Evolutionary conservation across 2,797 vertebrate genomes (phyloP).

Genomic region (Aphelocoma californica): DNA sequence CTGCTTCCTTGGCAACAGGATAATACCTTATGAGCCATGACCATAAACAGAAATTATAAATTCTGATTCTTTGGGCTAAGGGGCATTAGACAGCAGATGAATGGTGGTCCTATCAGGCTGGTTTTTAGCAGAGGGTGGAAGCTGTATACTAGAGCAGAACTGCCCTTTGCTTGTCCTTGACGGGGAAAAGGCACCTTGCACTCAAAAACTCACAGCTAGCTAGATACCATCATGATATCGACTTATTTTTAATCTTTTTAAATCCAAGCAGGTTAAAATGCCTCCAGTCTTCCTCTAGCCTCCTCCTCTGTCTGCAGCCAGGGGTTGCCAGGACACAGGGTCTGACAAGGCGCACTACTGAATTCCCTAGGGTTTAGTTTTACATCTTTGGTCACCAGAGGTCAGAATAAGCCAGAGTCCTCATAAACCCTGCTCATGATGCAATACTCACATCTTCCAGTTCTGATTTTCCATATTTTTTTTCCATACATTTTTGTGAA

Average conservation of each 20-base stretch:
- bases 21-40: background rate
- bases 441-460: background rate
- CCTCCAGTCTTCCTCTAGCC: background rate
- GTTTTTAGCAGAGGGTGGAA: background rate
- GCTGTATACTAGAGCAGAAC: background rate
- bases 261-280: background rate
- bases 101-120: background rate
- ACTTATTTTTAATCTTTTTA: background rate
- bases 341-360: background rate
- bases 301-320: background rate
- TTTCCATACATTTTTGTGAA: background rate
- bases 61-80: background rate
- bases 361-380: background rate
- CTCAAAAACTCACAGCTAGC: background rate
- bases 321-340: rapidly evolving
- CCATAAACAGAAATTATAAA: background rate
- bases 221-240: background rate
- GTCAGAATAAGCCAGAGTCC: background rate
- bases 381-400: background rate
- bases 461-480: background rate
- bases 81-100: background rate
- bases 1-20: background rate
- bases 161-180: background rate
- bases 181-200: background rate
- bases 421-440: background rate